Base-by-base conservation (phyloP, 2,888 invertebrate genomes). In the Pheosia tremula region DNA sequence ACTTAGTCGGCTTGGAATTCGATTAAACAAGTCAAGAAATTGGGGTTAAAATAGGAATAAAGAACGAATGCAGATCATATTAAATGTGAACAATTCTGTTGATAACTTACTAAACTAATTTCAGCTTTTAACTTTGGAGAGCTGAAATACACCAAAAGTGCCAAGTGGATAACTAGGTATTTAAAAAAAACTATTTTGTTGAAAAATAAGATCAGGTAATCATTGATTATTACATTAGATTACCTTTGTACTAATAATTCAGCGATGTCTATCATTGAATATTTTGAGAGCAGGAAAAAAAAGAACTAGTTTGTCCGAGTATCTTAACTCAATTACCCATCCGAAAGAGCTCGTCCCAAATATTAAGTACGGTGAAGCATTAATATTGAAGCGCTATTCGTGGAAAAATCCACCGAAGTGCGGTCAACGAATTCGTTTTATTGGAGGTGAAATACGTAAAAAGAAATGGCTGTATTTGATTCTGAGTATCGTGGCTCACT, bases 341-440 rank as follows among this genome's bases (percentile, higher is more conserved):
- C 7, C 0, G 39, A n/a, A 39, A 55, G 39, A 55, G 55, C n/a
- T 55, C 47, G 13, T 57, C 10, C 10, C 36, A 77, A 77, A 77
- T 77, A 68, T 74, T 74, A 74, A 74, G 71, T 61, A 61, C 68
- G 66, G 59, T 49, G 64, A 39, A 59, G 56, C 64, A 79, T 77
- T 72, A 79, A 79, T 81, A 80, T 77, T 73, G 69, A 76, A 79
- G 61, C 56, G 68, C 54, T 62, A 24, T 24, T 62, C 69, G 61
- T 71, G 71, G 71, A 74, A 74, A 74, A 75, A 64, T 74, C 69
- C 59, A 62, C 62, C 63, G 70, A 69, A 64, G 75, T 74, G 66
- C 65, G 75, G 67, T 68, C 74, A 71, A 72, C 71, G 75, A 78
- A 82, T 80, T 79, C 77, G 66, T 70, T 75, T 72, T 81, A 81